A percentile compares a stretch with the other conserved stretches of the same genome.
These are phyloP conservation scores for Synanthedon formicaeformis DNA, from an alignment of 2,888 invertebrate species.

Conservation along the genomic window DNA sequence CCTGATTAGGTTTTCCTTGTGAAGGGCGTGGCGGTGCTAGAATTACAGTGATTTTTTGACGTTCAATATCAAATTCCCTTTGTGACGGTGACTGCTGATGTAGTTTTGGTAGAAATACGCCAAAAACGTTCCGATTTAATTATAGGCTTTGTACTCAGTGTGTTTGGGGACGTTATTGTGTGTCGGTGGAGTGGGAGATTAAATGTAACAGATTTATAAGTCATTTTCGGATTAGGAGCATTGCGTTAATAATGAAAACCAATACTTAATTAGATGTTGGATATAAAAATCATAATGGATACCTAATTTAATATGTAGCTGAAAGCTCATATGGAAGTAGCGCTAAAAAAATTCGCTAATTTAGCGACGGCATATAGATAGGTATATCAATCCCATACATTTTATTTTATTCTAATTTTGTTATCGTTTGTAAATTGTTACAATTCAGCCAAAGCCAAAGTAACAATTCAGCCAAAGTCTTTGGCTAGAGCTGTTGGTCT, in stretches of 20 bases:
- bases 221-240: conserved; percentile 31
- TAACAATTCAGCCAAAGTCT: no score
- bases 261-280: conserved; percentile 10
- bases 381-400: no score
- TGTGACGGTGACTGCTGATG: conserved; percentile 19
- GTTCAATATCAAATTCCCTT: conserved; percentile 46
- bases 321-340: no score
- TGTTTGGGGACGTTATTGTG: conserved; percentile 22
- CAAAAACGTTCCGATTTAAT: conserved; percentile 56
- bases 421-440: no score
- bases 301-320: no score
- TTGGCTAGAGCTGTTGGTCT: no score
- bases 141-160: conserved; percentile 49
- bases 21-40: conserved; percentile 42
- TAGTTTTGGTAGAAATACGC: conserved; percentile 54
- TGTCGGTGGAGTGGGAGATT: conserved; percentile 29
- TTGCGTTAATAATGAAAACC: conserved; percentile 20
- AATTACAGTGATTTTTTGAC: conserved; percentile 67
- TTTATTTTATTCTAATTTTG: no score
- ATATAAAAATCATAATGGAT: background rate
- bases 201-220: conserved; percentile 34
- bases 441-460: no score
- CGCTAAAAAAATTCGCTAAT: no score
- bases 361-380: no score
- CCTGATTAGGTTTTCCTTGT: conserved; percentile 61